phyloP scores from a whole-genome alignment of 2,113 vertebrate species.

The Egretta garzetta region DNA sequence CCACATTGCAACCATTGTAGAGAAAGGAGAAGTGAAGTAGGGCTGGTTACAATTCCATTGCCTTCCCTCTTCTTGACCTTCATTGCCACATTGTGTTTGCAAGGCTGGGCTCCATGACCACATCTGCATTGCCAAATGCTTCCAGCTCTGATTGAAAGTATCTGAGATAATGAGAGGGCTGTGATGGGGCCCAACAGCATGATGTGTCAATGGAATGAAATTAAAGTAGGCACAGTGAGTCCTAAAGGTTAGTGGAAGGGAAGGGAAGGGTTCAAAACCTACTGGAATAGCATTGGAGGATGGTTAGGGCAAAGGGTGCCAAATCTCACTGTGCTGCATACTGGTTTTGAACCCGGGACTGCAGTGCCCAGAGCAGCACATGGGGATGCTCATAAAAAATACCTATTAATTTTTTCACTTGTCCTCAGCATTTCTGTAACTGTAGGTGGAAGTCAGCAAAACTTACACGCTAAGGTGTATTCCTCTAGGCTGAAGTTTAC shows the following conservation, averaged over 20 bases:
- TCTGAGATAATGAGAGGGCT: neutral
- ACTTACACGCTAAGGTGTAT: neutral
- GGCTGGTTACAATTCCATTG: neutral
- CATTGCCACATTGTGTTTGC: neutral
- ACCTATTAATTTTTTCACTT: neutral
- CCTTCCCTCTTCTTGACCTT: neutral
- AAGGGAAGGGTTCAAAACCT: neutral
- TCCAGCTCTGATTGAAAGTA: neutral
- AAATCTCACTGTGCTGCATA: neutral
- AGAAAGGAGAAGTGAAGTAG: neutral
- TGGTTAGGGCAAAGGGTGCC: neutral
- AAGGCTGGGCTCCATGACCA: neutral
- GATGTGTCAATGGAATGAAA: neutral
- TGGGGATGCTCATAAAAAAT: neutral
- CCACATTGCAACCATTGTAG: neutral
- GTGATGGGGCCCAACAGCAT: neutral
- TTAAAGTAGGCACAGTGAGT: neutral
- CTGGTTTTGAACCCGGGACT: neutral
- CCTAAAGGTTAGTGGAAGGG: neutral
- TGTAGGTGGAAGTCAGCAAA: neutral
- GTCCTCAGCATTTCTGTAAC: neutral
- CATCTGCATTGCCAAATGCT: neutral
- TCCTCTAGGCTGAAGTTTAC: neutral
- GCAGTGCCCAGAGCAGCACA: neutral
- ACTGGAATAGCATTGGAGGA: neutral